These are phyloP conservation scores for Ctenopoma kingsleyae DNA, from an alignment of 2,797 vertebrate genomes.

Conservation along the genomic window DNA sequence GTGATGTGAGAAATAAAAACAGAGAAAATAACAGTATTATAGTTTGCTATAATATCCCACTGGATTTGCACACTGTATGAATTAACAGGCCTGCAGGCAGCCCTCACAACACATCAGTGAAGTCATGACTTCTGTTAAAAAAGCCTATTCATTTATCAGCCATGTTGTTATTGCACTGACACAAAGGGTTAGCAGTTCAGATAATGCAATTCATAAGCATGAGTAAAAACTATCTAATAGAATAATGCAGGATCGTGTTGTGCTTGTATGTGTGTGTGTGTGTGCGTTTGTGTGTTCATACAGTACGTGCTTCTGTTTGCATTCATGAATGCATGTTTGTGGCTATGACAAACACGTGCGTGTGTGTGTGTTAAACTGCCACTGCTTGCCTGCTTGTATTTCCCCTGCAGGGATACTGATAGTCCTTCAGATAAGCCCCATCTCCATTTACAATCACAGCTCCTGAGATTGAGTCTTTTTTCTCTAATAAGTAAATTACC, in stretches of 20 bases:
- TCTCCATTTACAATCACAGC: slow-evolving; percentile 89
- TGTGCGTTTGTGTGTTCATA: slow-evolving; percentile 8
- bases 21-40: background rate
- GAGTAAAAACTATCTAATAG: slow-evolving; percentile 56
- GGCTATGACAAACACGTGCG: slow-evolving; percentile 26
- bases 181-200: slow-evolving; percentile 53
- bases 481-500: slow-evolving; percentile 96
- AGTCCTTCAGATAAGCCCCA: slow-evolving; percentile 81
- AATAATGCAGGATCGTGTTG: slow-evolving; percentile 24
- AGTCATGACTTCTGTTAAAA: slow-evolving; percentile 57
- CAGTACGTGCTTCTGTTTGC: slow-evolving; percentile 21
- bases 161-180: slow-evolving; percentile 66
- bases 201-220: slow-evolving; percentile 74
- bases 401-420: slow-evolving; percentile 77
- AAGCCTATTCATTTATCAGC: slow-evolving; percentile 58
- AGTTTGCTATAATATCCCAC: background rate
- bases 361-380: slow-evolving; percentile 67
- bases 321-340: slow-evolving; percentile 36
- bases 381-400: slow-evolving; percentile 66
- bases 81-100: slow-evolving; percentile 28
- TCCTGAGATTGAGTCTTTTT: slow-evolving; percentile 89
- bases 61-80: background rate
- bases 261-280: slow-evolving; percentile 23
- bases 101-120: slow-evolving; percentile 37
- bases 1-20: background rate